Evolutionary conservation across 2,888 invertebrate species (phyloP).

Genomic region (Monochamus alternatus): DNA sequence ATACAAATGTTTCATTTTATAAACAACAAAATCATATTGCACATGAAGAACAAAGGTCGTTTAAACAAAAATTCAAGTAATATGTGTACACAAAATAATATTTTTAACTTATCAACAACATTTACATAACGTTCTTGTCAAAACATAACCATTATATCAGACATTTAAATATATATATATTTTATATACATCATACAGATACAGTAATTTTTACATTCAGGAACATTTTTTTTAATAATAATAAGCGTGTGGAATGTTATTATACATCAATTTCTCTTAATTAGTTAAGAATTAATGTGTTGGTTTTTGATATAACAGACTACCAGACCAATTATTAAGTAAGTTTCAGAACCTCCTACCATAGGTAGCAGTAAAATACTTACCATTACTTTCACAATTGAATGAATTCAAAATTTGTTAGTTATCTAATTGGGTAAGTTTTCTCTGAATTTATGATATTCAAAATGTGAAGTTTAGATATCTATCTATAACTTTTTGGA

Average conservation of each 20-base stretch:
- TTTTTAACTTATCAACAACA: slow-evolving; percentile 55
- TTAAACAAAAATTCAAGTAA: slow-evolving; percentile 45
- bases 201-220: slow-evolving; percentile 65
- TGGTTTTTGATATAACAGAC: not conserved
- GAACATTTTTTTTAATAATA: slow-evolving; percentile 66
- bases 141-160: slow-evolving; percentile 56
- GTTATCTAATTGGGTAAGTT: too few species aligned
- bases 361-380: not conserved
- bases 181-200: slow-evolving; percentile 60
- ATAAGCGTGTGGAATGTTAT: slow-evolving; percentile 66
- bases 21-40: slow-evolving; percentile 41
- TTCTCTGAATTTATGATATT: too few species aligned
- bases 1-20: slow-evolving; percentile 40
- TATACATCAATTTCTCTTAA: slow-evolving; percentile 34
- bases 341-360: not conserved
- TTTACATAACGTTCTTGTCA: slow-evolving; percentile 58
- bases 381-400: too few species aligned
- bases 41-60: slow-evolving; percentile 29
- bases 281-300: slow-evolving; percentile 24
- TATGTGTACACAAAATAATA: slow-evolving; percentile 44
- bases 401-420: too few species aligned
- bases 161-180: slow-evolving; percentile 57
- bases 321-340: slow-evolving; percentile 23
- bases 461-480: too few species aligned
- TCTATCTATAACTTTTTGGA: too few species aligned